These are phyloP conservation scores for Guaruba guarouba DNA, from an alignment of 2,113 vertebrate genomes.

Conservation along the genomic window DNA sequence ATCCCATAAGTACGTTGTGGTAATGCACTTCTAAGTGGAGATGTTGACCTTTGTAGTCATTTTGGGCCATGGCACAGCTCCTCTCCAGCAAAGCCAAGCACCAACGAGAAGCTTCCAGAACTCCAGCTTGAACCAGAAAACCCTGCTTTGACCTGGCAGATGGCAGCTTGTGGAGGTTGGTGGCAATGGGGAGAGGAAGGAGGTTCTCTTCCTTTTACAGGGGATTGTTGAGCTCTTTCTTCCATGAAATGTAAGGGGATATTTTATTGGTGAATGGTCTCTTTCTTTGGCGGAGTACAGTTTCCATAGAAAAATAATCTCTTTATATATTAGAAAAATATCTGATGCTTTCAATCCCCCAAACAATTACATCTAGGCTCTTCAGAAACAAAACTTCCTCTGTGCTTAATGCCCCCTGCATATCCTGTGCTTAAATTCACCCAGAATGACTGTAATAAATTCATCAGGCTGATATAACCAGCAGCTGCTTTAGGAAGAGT, in stretches of 20 bases:
- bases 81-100: background rate
- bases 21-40: background rate
- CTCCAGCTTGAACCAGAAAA: background rate
- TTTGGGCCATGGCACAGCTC: background rate
- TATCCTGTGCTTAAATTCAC: background rate
- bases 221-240: background rate
- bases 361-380: background rate
- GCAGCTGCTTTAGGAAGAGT: background rate
- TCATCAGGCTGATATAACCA: background rate
- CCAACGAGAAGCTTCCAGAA: background rate
- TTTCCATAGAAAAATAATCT: background rate
- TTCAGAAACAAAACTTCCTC: background rate
- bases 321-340: background rate
- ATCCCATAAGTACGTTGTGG: background rate
- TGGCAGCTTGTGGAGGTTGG: fast-evolving
- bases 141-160: background rate
- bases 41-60: fast-evolving
- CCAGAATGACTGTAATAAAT: background rate
- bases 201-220: background rate
- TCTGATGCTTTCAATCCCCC: background rate
- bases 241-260: background rate
- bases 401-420: background rate
- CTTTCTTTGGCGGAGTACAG: background rate
- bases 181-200: background rate
- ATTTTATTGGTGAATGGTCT: background rate